A percentile compares a stretch with the other conserved stretches of the same genome.
These are phyloP conservation scores for Plagiodera versicolora DNA, from an alignment of 2,888 invertebrate genomes.

Conservation along the genomic window DNA sequence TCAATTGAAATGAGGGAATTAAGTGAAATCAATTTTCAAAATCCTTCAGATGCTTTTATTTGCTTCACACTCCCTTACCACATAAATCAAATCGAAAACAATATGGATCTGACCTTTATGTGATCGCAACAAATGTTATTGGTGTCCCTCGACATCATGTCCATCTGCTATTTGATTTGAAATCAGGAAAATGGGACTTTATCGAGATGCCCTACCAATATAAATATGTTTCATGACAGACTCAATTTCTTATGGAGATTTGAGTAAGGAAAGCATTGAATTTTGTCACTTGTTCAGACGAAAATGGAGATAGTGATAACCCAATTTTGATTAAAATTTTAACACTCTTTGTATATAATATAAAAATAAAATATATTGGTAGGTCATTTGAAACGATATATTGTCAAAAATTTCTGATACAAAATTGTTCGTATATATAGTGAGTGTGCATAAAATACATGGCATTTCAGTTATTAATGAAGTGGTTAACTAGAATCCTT, in stretches of 20 bases:
- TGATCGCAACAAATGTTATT: slow-evolving; percentile 49
- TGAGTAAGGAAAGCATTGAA: no score
- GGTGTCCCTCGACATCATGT: slow-evolving; percentile 29
- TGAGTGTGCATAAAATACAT: no score
- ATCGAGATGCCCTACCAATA: slow-evolving; percentile 23
- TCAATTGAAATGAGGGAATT: background rate
- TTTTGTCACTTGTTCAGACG: no score
- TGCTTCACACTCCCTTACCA: slow-evolving; percentile 19
- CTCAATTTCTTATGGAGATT: background rate
- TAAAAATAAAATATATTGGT: no score
- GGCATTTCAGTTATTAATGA: no score
- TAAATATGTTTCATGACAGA: slow-evolving; percentile 20
- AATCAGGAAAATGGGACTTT: slow-evolving; percentile 33
- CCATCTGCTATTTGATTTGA: slow-evolving; percentile 36
- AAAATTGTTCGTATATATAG: no score
- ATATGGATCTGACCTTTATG: slow-evolving; percentile 54
- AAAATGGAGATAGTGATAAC: no score
- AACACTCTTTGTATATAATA: no score
- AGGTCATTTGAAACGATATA: no score
- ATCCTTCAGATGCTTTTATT: background rate
- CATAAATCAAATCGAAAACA: slow-evolving; percentile 47
- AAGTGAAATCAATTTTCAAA: background rate
- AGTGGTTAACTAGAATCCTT: background rate
- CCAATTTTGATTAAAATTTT: no score
- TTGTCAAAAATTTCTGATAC: no score